Conservation (phyloP, 2,113 vertebrate species). For the Vicugna pacos region DNA sequence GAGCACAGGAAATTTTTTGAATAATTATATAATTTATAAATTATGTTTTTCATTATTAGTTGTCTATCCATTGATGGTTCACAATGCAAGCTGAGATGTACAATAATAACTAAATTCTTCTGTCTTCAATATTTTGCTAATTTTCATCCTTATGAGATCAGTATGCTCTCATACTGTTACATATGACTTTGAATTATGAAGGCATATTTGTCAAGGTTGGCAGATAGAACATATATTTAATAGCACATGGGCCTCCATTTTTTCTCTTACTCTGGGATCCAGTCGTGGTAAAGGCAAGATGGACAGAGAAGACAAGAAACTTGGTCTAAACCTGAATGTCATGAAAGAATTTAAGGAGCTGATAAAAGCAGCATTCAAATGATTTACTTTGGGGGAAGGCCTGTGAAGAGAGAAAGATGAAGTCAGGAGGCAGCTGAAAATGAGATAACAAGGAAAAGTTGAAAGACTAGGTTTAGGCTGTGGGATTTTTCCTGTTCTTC, state of each 20-base stretch:
- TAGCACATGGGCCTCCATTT: not conserved
- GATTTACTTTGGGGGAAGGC: not conserved
- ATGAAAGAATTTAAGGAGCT: not conserved
- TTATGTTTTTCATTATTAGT: not conserved
- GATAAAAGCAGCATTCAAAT: not conserved
- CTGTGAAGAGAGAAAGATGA: not conserved
- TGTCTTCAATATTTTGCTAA: not conserved
- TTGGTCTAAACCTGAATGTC: not conserved
- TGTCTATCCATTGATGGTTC: not conserved
- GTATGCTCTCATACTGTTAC: not conserved
- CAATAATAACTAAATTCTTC: not conserved
- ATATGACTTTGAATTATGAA: not conserved
- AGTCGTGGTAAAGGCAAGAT: not conserved
- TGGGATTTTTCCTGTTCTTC: not conserved
- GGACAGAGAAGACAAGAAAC: not conserved
- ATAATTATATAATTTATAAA: not conserved
- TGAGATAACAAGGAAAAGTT: not conserved
- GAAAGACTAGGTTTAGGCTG: not conserved
- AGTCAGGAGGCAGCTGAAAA: not conserved
- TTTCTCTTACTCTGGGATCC: not conserved
- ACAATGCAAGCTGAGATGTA: not conserved
- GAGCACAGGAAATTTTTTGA: not conserved
- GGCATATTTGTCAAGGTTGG: not conserved
- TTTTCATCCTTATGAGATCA: not conserved
- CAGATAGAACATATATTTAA: not conserved